Evolutionary conservation across 2,113 vertebrate species (phyloP), one percentile per base, ranked within the genome.

Genomic region (Ardeotis arabs): DNA sequence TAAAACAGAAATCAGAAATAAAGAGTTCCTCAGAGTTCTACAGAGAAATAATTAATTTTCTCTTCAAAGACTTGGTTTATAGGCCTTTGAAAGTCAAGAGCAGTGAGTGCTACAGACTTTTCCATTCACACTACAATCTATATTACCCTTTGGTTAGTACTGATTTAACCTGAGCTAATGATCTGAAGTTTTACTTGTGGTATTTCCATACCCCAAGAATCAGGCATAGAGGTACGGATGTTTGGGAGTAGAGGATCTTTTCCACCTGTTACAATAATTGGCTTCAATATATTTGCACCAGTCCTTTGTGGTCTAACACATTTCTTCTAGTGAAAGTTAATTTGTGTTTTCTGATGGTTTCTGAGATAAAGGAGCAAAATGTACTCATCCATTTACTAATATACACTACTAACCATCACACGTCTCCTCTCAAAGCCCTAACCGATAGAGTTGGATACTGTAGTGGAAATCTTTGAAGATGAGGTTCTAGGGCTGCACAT

Each of bases 401-500:
- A 17, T 2, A 28, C 4, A 9, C 19, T 50, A 17, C 16, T 74
- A 44, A 41, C 31, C 21, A 24, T 11, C 10, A 15, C 14, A 37
- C 4, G 7, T 50, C 9, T 52, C 5, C 17, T 28, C 10, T 47
- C 6, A 53, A 20, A 62, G 12, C 4, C 12, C 8, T 33, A 56
- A 59, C 7, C 33, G 21, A 19, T 19, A 39, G 20, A n/a, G 24
- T 23, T 25, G 24, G 31, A 33, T 10, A 9, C 0, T 3, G 6
- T 2, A 59, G 9, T 14, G 25, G 28, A 75, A 84, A 39, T 23
- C 13, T 58, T 50, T n/a, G 28, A 44, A 12, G 16, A 12, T 0
- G 0, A 62, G 6, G 2, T 1, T 29, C 15, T 22, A 3, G 9
- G 10, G 4, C 4, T 55, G 2, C 14, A 20, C 9, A 27, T 67